Conservation (phyloP, 2,888 invertebrate genomes). For the Neoitamus cyanurus region DNA sequence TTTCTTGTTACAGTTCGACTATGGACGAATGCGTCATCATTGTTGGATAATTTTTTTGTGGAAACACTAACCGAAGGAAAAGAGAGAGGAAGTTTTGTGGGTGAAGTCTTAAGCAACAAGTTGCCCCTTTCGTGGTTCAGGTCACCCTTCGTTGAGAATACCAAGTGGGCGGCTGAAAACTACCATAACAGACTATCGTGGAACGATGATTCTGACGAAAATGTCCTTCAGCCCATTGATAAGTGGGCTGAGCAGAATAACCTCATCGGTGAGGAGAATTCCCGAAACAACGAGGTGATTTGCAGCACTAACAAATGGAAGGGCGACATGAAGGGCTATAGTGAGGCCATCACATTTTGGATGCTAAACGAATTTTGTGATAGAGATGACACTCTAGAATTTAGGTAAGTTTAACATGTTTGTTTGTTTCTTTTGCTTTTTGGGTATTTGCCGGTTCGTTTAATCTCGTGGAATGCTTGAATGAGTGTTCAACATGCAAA, state of each 20-base stretch:
- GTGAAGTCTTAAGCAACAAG: slow-evolving; percentile 58
- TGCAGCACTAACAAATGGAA: slow-evolving; percentile 49
- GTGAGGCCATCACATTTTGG: slow-evolving; percentile 55
- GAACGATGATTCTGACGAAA: slow-evolving; percentile 46
- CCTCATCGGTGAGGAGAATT: neutral
- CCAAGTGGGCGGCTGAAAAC: slow-evolving; percentile 51
- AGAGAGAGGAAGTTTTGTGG: slow-evolving; percentile 58
- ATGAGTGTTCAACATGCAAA: slow-evolving; percentile 3
- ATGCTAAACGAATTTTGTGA: slow-evolving; percentile 59
- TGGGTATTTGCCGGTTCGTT: slow-evolving; percentile 57
- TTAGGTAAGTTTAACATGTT: slow-evolving; percentile 56
- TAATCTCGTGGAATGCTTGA: neutral
- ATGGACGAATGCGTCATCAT: slow-evolving; percentile 44
- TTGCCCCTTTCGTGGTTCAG: slow-evolving; percentile 59
- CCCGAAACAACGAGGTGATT: neutral
- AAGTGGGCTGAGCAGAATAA: slow-evolving; percentile 38
- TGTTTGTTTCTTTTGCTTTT: neutral
- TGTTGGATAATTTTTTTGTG: slow-evolving; percentile 56
- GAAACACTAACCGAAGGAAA: slow-evolving; percentile 57
- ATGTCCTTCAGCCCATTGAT: slow-evolving; percentile 42
- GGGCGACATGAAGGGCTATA: slow-evolving; percentile 24
- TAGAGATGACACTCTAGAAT: slow-evolving; percentile 57
- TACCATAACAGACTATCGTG: slow-evolving; percentile 47
- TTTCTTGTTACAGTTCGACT: slow-evolving; percentile 53
- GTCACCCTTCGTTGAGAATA: slow-evolving; percentile 55